A percentile compares a stretch with the other conserved stretches of the same genome.
These are phyloP conservation scores for Triops longicaudatus DNA, from an alignment of 1,140 invertebrate genomes.

Conservation along the genomic window DNA sequence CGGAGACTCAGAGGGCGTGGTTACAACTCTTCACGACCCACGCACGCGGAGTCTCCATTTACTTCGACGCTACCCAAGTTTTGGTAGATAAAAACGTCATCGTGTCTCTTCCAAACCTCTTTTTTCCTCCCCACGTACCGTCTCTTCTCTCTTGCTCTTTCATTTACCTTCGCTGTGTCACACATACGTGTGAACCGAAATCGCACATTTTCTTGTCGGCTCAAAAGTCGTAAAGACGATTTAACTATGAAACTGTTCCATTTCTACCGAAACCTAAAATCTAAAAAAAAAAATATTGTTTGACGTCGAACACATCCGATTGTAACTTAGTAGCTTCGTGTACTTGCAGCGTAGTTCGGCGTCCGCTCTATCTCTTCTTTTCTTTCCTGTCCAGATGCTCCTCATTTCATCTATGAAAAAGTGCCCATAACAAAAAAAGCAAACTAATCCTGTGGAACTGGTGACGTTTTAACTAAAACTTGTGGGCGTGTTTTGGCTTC, in stretches of 20 bases:
- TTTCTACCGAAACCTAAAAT: neutral
- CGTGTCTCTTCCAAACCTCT: conserved; percentile 16
- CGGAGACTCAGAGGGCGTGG: conserved; percentile 32
- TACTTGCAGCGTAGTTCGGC: neutral
- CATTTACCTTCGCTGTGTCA: conserved; percentile 4
- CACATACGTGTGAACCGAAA: neutral
- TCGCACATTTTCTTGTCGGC: neutral
- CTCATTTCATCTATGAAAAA: neutral
- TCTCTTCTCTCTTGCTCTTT: conserved; percentile 21
- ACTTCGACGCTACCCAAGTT: conserved; percentile 83
- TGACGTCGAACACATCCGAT: neutral
- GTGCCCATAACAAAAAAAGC: neutral
- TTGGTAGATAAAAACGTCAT: conserved; percentile 65
- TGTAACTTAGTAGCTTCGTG: conserved; percentile 6
- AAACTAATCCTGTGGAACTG: neutral
- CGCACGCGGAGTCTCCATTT: conserved; percentile 53
- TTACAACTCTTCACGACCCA: conserved; percentile 36
- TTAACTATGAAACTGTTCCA: neutral
- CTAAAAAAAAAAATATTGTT: neutral
- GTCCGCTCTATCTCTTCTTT: neutral
- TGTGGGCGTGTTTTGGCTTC: conserved; percentile 18
- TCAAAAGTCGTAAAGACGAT: neutral
- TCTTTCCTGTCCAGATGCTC: neutral
- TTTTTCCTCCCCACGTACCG: conserved; percentile 30
- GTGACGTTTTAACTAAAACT: conserved; percentile 17